Percentiles rank a stretch among this genome's conserved stretches.
Conservation (phyloP, 2,797 vertebrate genomes). For the Melopsittacus undulatus region DNA sequence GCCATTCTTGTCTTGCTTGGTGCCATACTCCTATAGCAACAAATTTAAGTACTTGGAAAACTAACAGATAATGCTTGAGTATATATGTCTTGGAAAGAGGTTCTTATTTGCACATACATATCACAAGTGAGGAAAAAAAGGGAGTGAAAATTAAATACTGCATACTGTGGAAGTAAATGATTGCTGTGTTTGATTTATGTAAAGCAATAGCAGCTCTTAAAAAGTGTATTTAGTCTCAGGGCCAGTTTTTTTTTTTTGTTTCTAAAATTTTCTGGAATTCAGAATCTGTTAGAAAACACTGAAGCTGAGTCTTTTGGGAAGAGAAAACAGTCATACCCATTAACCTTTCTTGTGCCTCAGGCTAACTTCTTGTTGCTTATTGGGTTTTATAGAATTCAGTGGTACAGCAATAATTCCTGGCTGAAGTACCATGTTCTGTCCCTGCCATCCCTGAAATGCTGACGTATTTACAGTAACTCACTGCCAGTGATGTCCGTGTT, state of each 20-base stretch:
- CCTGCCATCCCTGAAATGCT: not conserved
- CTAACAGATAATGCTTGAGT: not conserved
- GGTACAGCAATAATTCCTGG: not conserved
- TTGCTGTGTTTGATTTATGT: not conserved
- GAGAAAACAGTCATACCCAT: not conserved
- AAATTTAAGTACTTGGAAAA: not conserved
- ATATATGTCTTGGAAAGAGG: not conserved
- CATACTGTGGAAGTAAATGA: not conserved
- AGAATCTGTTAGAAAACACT: slow-evolving; percentile 9
- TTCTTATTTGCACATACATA: not conserved
- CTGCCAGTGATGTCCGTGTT: not conserved
- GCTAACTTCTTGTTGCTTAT: not conserved
- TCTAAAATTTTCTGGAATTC: slow-evolving; percentile 31
- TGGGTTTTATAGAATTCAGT: not conserved
- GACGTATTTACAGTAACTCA: not conserved
- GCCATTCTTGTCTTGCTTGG: not conserved
- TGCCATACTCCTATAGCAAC: not conserved
- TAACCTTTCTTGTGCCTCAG: slow-evolving; percentile 18
- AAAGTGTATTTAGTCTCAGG: slow-evolving; percentile 45
- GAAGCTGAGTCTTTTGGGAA: slow-evolving; percentile 15
- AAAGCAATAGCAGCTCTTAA: slow-evolving; percentile 29
- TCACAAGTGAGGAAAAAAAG: not conserved
- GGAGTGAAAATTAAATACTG: not conserved
- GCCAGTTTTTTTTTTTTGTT: slow-evolving; percentile 29
- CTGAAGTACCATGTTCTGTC: not conserved